phyloP scores from a whole-genome alignment of 2,797 vertebrate species.

The Synaphobranchus kaupii region DNA sequence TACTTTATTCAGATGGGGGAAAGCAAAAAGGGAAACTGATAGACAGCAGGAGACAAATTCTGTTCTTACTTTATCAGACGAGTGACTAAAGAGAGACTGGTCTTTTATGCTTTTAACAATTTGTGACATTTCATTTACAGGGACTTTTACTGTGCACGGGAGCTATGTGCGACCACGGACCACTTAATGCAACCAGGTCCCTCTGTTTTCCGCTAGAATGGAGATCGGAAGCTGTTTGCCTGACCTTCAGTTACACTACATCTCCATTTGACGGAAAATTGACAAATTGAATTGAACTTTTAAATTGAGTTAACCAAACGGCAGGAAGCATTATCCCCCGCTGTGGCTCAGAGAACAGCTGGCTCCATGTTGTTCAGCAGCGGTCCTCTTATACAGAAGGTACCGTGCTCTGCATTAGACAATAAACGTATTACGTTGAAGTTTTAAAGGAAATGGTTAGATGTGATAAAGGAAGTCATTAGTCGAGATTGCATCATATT shows the following conservation, averaged over 20 bases:
- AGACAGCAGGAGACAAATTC: background rate
- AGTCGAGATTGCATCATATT: background rate
- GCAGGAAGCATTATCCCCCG: background rate
- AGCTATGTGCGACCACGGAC: background rate
- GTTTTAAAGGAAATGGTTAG: background rate
- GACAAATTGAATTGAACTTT: constrained; percentile 20
- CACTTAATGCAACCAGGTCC: background rate
- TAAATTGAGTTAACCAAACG: constrained; percentile 18
- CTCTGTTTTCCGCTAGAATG: background rate
- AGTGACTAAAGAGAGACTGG: background rate
- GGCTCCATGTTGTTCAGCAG: background rate
- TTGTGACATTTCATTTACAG: background rate
- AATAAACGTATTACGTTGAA: background rate
- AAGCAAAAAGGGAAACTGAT: background rate
- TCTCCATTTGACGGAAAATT: background rate
- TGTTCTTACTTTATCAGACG: background rate
- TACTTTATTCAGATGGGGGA: background rate
- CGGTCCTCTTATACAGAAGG: background rate
- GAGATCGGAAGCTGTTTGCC: background rate
- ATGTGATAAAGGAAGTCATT: background rate
- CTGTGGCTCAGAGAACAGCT: constrained; percentile 15
- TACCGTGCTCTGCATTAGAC: background rate
- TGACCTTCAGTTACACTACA: constrained; percentile 13
- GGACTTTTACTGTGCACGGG: background rate
- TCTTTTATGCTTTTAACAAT: background rate